A percentile compares a stretch with the other conserved stretches of the same genome.
These are phyloP conservation scores for Anodontia alba DNA, from an alignment of 2,888 invertebrate species.

Conservation along the genomic window DNA sequence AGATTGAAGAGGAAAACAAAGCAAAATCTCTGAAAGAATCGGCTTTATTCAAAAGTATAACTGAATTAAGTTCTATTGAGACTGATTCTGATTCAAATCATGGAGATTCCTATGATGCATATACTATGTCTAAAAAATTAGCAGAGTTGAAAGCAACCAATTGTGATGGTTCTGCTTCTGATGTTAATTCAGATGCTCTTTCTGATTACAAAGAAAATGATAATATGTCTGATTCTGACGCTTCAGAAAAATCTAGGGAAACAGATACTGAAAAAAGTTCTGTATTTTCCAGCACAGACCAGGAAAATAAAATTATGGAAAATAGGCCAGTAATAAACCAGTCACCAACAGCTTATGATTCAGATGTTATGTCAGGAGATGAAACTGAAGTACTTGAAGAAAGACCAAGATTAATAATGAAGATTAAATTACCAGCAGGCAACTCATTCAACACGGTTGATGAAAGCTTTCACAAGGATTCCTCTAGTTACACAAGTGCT, in stretches of 20 bases:
- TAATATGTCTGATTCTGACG: not conserved
- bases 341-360: not conserved
- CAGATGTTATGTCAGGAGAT: not conserved
- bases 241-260: not conserved
- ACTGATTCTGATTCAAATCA: constrained; percentile 52
- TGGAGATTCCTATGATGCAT: constrained; percentile 40
- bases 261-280: not conserved
- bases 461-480: not conserved
- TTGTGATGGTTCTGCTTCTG: not conserved
- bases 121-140: constrained; percentile 34
- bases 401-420: constrained; percentile 8
- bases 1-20: too few relatives aligned
- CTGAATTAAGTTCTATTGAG: constrained; percentile 53
- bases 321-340: not conserved
- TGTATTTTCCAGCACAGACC: not conserved
- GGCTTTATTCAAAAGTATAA: constrained; percentile 52
- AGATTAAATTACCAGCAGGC: not conserved
- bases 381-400: not conserved
- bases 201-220: not conserved
- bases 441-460: not conserved
- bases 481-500: not conserved
- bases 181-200: not conserved
- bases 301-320: not conserved
- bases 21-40: constrained; percentile 14
- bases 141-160: constrained; percentile 35